phyloP scores from a whole-genome alignment of 2,797 vertebrate species.

The Pagetopsis macropterus region DNA sequence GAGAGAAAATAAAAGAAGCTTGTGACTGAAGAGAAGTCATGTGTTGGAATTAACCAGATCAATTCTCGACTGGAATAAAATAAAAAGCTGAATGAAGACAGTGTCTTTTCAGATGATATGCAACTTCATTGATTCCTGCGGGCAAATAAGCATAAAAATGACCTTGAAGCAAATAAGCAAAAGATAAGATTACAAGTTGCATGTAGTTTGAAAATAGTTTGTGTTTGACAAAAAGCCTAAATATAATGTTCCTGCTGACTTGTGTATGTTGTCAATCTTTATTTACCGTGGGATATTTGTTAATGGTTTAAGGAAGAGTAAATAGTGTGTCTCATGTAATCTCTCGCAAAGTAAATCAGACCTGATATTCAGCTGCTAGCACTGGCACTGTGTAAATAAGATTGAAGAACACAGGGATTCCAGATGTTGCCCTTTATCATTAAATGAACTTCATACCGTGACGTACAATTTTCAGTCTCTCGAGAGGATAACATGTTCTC shows the following conservation, averaged over 20 bases:
- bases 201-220: background rate
- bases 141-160: background rate
- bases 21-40: conserved; percentile 23
- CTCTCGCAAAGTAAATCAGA: background rate
- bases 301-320: background rate
- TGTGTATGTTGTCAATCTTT: background rate
- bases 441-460: conserved; percentile 10
- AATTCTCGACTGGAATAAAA: background rate
- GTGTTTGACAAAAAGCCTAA: background rate
- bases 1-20: conserved; percentile 9
- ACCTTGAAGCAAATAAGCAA: background rate
- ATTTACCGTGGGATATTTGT: background rate
- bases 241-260: background rate
- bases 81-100: conserved; percentile 4
- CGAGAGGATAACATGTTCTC: background rate
- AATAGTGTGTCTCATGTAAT: background rate
- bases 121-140: background rate
- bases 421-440: conserved; percentile 54
- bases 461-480: background rate
- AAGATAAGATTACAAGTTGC: background rate
- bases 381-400: conserved; percentile 57
- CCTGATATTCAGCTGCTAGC: background rate
- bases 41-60: background rate
- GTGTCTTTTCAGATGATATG: background rate
- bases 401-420: conserved; percentile 32